Evolutionary conservation across 2,888 invertebrate species (phyloP).

Genomic region (Laspeyria flexula): DNA sequence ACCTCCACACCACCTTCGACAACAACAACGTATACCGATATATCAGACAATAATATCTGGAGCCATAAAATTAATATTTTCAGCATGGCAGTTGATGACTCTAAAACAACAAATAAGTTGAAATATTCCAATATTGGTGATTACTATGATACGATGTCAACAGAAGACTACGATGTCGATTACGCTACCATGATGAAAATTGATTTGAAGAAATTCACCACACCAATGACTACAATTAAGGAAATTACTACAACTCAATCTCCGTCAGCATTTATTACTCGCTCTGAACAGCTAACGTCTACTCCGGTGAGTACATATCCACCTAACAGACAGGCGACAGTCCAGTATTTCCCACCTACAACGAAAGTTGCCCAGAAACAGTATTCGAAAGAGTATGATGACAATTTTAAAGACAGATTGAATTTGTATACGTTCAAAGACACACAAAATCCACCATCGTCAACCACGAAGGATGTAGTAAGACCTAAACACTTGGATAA

Average conservation of each 20-base stretch:
- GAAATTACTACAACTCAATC: neutral
- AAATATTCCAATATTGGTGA: slow-evolving; percentile 60
- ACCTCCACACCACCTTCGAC: slow-evolving; percentile 16
- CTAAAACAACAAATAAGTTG: slow-evolving; percentile 51
- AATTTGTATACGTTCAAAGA: slow-evolving; percentile 51
- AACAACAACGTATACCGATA: slow-evolving; percentile 17
- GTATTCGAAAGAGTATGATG: slow-evolving; percentile 57
- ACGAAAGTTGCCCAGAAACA: slow-evolving; percentile 52
- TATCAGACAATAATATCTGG: slow-evolving; percentile 22
- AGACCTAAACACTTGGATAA: slow-evolving; percentile 37
- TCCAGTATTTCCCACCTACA: slow-evolving; percentile 78
- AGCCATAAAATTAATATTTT: slow-evolving; percentile 16
- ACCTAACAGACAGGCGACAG: slow-evolving; percentile 66
- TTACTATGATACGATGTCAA: slow-evolving; percentile 68
- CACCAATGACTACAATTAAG: slow-evolving; percentile 22
- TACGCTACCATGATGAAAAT: slow-evolving; percentile 67
- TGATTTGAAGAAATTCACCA: slow-evolving; percentile 68
- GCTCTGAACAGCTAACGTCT: slow-evolving; percentile 29
- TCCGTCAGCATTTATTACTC: slow-evolving; percentile 27
- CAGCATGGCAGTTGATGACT: slow-evolving; percentile 10
- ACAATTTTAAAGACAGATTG: slow-evolving; percentile 56
- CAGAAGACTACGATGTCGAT: slow-evolving; percentile 70
- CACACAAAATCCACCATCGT: slow-evolving; percentile 36
- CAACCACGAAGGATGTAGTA: slow-evolving; percentile 23
- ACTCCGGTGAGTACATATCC: slow-evolving; percentile 38